phyloP scores from a whole-genome alignment of 2,888 invertebrate genomes.

The Lycaena phlaeas region DNA sequence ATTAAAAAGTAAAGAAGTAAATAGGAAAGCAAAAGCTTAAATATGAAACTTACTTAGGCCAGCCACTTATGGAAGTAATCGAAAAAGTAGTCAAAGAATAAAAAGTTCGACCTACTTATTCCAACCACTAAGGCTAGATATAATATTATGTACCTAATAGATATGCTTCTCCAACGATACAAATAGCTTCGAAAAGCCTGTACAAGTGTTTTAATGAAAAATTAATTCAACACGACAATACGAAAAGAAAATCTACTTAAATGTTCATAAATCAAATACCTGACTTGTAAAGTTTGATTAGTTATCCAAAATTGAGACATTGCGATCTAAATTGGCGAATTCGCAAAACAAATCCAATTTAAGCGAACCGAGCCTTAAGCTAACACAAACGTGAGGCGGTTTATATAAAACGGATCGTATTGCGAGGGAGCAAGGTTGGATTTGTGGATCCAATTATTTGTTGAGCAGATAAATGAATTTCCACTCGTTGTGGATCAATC shows the following conservation, averaged over 20 bases:
- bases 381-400: slow-evolving; percentile 19
- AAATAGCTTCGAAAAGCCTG: too few species aligned
- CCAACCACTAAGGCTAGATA: too few species aligned
- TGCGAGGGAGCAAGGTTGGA: slow-evolving; percentile 17
- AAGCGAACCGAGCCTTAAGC: slow-evolving; percentile 34
- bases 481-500: slow-evolving; percentile 68
- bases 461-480: slow-evolving; percentile 61
- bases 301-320: slow-evolving; percentile 20
- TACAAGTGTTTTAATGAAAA: neutral
- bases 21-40: too few species aligned
- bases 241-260: slow-evolving; percentile 9
- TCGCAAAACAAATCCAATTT: slow-evolving; percentile 25
- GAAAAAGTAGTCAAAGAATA: too few species aligned
- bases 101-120: too few species aligned
- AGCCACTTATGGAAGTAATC: too few species aligned
- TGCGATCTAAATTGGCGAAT: slow-evolving; percentile 18
- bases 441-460: slow-evolving; percentile 20
- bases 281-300: slow-evolving; percentile 17
- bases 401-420: slow-evolving; percentile 15
- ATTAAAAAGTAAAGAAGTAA: too few species aligned
- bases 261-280: slow-evolving; percentile 13
- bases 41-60: too few species aligned
- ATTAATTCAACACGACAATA: slow-evolving; percentile 10
- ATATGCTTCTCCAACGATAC: too few species aligned
- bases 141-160: too few species aligned